Evolutionary conservation across 2,888 invertebrate genomes (phyloP).

Genomic region (Drosophila eohydei): DNA sequence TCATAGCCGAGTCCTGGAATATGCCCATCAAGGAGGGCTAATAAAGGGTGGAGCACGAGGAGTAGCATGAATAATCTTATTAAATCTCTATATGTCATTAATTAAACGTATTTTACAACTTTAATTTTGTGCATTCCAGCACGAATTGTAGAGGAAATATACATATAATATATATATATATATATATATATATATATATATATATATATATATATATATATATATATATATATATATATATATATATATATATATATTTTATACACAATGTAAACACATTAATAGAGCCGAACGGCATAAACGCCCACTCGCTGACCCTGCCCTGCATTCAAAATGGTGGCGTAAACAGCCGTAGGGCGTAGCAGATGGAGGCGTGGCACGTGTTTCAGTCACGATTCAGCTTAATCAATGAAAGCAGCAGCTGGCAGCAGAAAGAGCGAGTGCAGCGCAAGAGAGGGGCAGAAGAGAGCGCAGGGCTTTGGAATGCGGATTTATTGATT

Average conservation of each 20-base stretch:
- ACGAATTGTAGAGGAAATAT: conserved; percentile 31
- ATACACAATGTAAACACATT: conserved; percentile 5
- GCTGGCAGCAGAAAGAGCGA: conserved; percentile 2
- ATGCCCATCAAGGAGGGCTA: conserved; percentile 59
- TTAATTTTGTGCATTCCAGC: conserved; percentile 46
- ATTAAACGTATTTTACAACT: conserved; percentile 26
- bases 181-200: conserved; percentile 12
- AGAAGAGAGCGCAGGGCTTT: neutral
- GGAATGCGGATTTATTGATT: conserved; percentile 78
- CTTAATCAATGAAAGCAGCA: conserved; percentile 63
- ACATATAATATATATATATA: conserved; percentile 13
- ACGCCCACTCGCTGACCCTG: conserved; percentile 28
- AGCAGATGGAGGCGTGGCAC: conserved; percentile 31
- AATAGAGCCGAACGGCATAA: conserved; percentile 28
- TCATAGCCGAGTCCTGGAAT: conserved; percentile 93
- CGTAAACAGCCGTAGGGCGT: neutral
- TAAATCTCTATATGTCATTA: conserved; percentile 26
- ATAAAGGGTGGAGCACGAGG: neutral
- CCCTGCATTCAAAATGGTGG: conserved; percentile 20
- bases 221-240: conserved; percentile 8
- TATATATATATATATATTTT: conserved; percentile 6
- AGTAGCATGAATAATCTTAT: conserved; percentile 18
- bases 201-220: conserved; percentile 6
- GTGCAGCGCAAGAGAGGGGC: conserved; percentile 7
- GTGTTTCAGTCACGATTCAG: conserved; percentile 55